These are phyloP conservation scores for Atta cephalotes DNA, from an alignment of 1,140 invertebrate species.

Conservation along the genomic window DNA sequence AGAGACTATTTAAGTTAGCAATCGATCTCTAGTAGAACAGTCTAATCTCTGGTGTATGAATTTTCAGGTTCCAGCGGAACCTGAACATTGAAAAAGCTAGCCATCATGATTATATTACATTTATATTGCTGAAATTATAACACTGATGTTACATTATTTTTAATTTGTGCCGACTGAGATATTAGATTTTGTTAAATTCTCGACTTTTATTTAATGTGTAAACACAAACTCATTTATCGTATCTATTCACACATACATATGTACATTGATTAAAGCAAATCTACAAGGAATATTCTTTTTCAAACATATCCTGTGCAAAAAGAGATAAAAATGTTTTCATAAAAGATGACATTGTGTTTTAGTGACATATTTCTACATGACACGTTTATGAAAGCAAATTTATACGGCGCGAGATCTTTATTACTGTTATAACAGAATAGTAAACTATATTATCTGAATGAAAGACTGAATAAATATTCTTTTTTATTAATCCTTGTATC, in stretches of 20 bases:
- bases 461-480: neutral
- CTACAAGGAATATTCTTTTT: neutral
- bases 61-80: too few species aligned
- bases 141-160: too few species aligned
- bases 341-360: neutral
- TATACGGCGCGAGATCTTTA: neutral
- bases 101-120: too few species aligned
- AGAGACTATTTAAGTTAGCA: too few species aligned
- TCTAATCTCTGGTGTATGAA: too few species aligned
- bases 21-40: too few species aligned
- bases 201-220: neutral
- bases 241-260: neutral
- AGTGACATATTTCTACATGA: neutral
- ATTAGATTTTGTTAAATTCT: neutral
- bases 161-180: neutral
- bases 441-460: neutral
- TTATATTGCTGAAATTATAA: too few species aligned
- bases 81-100: too few species aligned
- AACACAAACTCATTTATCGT: neutral
- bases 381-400: neutral
- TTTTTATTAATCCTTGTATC: neutral
- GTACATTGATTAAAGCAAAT: neutral
- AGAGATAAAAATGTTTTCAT: conserved; percentile 13
- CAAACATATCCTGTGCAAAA: neutral
- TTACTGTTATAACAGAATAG: neutral